Conservation (phyloP, 2,113 vertebrate genomes). For the Phalacrocorax carbo region DNA sequence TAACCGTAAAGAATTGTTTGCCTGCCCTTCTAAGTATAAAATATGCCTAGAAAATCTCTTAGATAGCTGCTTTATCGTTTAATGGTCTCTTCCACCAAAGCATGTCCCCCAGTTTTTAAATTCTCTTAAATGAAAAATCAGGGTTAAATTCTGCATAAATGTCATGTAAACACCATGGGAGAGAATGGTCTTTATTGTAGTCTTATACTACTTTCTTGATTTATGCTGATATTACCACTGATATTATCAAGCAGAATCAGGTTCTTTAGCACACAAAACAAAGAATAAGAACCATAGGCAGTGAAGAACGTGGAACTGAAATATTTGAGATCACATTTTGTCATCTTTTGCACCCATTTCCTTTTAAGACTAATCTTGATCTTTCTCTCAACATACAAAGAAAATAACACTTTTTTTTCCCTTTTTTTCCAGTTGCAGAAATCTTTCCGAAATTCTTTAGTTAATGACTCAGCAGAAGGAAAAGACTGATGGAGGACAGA, state of each 20-base stretch:
- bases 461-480: slow-evolving; percentile 51
- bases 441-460: slow-evolving; percentile 46
- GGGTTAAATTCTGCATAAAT: not conserved
- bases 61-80: not conserved
- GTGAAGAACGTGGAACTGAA: not conserved
- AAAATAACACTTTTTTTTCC: not conserved
- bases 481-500: not conserved
- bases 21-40: not conserved
- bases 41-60: not conserved
- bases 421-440: slow-evolving; percentile 70
- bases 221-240: not conserved
- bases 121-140: not conserved
- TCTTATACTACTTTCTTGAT: not conserved
- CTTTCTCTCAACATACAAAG: not conserved
- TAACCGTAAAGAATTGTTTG: not conserved
- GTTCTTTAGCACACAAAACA: not conserved
- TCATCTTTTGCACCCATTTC: not conserved
- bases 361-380: not conserved
- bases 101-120: not conserved
- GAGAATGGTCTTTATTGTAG: not conserved
- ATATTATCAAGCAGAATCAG: not conserved
- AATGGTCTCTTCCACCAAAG: not conserved
- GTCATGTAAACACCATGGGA: not conserved
- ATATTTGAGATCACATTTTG: not conserved
- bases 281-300: not conserved